Conservation (phyloP, 1,140 invertebrate genomes). For the Triops cancriformis region DNA sequence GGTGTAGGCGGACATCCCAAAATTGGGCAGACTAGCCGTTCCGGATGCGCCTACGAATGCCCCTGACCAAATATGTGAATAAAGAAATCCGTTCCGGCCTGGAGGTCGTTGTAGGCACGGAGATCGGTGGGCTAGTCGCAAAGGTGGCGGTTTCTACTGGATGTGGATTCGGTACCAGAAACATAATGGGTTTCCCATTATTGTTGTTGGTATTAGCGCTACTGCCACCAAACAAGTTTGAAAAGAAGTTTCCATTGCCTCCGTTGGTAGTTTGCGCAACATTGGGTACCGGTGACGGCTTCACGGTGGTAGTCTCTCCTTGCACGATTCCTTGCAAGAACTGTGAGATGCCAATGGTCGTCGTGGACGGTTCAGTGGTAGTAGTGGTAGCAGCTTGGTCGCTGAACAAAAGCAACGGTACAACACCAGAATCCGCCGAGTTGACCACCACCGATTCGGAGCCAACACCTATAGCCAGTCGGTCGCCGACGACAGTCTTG, state of each 20-base stretch:
- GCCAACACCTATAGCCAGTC: neutral
- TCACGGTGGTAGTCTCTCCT: neutral
- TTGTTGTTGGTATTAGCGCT: neutral
- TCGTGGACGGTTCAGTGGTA: neutral
- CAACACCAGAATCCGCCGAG: neutral
- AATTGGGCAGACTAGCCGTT: neutral
- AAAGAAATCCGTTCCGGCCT: neutral
- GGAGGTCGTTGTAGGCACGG: neutral
- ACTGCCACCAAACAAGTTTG: neutral
- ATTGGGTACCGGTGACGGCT: neutral
- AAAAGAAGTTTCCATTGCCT: neutral
- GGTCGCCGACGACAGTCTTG: neutral
- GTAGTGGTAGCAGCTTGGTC: neutral
- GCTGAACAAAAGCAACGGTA: neutral
- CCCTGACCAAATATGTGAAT: neutral
- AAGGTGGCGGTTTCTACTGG: neutral
- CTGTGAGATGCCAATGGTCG: neutral
- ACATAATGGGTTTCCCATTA: neutral
- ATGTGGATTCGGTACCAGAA: neutral
- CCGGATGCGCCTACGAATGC: neutral
- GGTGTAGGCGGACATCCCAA: neutral
- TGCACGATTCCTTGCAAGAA: neutral
- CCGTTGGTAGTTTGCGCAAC: neutral
- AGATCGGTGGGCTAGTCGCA: neutral
- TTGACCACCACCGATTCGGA: neutral